phyloP scores from a whole-genome alignment of 2,797 vertebrate species.

The Cuniculus paca region DNA sequence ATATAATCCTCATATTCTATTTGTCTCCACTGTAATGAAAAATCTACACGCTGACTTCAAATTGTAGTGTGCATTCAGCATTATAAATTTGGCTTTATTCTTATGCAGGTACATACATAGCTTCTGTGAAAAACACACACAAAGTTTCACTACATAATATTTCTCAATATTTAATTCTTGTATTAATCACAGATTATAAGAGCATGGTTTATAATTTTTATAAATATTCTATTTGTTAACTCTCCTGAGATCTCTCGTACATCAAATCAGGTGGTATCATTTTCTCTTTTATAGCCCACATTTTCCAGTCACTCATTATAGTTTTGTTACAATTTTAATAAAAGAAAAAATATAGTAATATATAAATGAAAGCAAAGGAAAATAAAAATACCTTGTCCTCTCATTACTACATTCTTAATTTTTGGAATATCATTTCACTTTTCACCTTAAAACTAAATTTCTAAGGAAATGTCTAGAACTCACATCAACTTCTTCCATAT shows the following conservation, averaged over 20 bases:
- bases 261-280: not conserved
- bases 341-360: conserved; percentile 22
- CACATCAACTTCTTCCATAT: not conserved
- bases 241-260: not conserved
- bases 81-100: not conserved
- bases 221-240: conserved; percentile 20
- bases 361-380: conserved; percentile 20
- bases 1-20: conserved; percentile 49
- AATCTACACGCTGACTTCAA: conserved; percentile 10
- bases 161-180: conserved; percentile 7
- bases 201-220: conserved; percentile 37
- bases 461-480: not conserved
- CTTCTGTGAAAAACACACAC: not conserved
- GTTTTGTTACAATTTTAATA: conserved; percentile 38
- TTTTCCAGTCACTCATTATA: not conserved
- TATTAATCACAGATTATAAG: not conserved
- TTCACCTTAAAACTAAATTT: not conserved
- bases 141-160: not conserved
- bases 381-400: not conserved
- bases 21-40: not conserved
- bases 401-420: not conserved
- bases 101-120: not conserved
- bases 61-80: not conserved
- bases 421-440: not conserved
- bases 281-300: not conserved